phyloP scores from a whole-genome alignment of 2,797 vertebrate species.

The Meda fulgida region DNA sequence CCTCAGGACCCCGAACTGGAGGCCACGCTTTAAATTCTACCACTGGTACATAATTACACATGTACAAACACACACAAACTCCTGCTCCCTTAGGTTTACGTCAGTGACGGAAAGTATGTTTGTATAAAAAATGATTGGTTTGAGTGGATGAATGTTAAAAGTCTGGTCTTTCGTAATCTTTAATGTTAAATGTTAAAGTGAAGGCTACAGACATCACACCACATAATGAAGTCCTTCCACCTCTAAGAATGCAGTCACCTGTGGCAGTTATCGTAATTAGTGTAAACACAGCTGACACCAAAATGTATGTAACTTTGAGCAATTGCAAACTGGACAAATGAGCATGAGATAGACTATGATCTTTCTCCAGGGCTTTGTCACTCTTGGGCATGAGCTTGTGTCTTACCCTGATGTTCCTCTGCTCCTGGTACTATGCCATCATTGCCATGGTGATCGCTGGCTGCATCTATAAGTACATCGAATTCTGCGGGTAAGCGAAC shows the following conservation, averaged over 20 bases:
- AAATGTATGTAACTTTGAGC: neutral
- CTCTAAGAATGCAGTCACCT: neutral
- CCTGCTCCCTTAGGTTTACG: neutral
- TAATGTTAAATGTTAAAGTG: neutral
- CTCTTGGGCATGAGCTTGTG: slow-evolving; percentile 97
- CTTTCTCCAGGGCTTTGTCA: slow-evolving; percentile 87
- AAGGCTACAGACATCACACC: neutral
- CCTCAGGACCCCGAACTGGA: slow-evolving; percentile 97
- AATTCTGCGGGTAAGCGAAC: slow-evolving; percentile 91
- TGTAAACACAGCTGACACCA: neutral
- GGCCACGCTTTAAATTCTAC: slow-evolving; percentile 94
- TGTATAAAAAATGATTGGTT: neutral
- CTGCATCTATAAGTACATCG: slow-evolving; percentile 99
- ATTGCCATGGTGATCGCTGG: slow-evolving; percentile 95
- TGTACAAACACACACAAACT: neutral
- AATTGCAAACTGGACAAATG: slow-evolving; percentile 10
- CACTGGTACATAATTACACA: slow-evolving; percentile 55
- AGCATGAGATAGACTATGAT: neutral
- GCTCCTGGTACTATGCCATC: slow-evolving; percentile 98
- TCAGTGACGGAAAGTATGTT: neutral
- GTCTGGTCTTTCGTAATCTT: neutral
- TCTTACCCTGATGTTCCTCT: slow-evolving; percentile 98
- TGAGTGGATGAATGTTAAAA: neutral
- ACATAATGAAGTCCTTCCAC: neutral
- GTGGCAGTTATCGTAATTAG: neutral